Base-by-base conservation (phyloP, 2,888 invertebrate genomes). In the Tortrix viridana region DNA sequence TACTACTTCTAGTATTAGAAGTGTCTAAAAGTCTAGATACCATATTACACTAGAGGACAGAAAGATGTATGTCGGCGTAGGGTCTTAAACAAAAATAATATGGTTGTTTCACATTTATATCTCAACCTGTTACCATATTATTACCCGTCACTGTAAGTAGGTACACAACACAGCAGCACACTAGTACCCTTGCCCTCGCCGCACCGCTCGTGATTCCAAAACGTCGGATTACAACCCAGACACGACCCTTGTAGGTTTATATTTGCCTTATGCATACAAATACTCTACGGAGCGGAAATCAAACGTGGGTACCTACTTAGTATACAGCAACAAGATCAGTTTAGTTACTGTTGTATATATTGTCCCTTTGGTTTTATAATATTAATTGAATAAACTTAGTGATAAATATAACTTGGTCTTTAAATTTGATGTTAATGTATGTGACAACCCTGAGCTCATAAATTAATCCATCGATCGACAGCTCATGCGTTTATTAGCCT, bases 401-500 rank as follows among this genome's bases (percentile, higher is more conserved):
- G 26, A 26, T 26, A 26, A 26, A 26, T 26, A 26, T 26, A 26
- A 26, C 26, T 26, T 26, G 2, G 9, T 9, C 9, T 1, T 26
- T 26, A 0, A 9, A 26, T 32, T 32, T 32, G 12, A 32, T 32
- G 32, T 12, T 12, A 1, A 32, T 32, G 12, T 3, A 12, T 3
- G 66, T 62, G 73, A 22, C 81, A 86, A 60, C 87, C 86, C 88
- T 88, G 68, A 55, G 65, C 71, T 20, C 50, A 53, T 55, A 54
- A 65, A 74, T 74, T 76, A 77, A 80, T 78, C 77, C 74, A 76
- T 71, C 75, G 75, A 84, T 85, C 82, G 85, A 82, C 80, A 79
- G 73, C 67, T 73, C 76, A 72, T 71, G 72, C 77, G 80, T 76
- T 75, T 80, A 83, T 85, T 81, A 79, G 82, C 80, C 77, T 78